phyloP scores from a whole-genome alignment of 2,797 vertebrate genomes.

The Apodemus agrarius region DNA sequence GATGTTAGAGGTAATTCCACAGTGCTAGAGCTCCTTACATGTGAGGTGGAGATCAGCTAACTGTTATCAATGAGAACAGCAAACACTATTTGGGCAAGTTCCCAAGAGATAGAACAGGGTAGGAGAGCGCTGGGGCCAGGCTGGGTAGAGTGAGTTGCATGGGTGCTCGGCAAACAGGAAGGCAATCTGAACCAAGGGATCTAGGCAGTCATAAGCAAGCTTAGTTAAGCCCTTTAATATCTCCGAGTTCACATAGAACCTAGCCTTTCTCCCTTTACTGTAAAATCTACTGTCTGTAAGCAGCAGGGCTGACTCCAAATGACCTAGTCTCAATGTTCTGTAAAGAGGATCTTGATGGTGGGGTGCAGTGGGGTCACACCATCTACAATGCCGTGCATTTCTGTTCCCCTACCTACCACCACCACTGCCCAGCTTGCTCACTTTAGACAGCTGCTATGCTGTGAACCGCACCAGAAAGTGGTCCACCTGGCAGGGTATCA shows the following conservation, averaged over 20 bases:
- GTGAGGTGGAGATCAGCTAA: conserved; percentile 13
- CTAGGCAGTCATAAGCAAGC: conserved; percentile 1
- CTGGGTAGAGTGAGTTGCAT: background rate
- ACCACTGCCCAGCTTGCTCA: background rate
- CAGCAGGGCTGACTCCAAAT: background rate
- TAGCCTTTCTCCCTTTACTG: conserved; percentile 29
- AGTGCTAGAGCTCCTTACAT: background rate
- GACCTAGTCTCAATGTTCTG: background rate
- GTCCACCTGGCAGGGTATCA: background rate
- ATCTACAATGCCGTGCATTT: background rate
- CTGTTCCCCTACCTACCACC: background rate
- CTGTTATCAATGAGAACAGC: conserved; percentile 49
- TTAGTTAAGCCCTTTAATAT: background rate
- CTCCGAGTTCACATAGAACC: background rate
- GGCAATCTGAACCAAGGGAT: background rate
- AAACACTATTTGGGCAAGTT: background rate
- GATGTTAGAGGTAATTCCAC: background rate
- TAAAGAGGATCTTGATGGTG: background rate
- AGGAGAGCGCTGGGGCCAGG: background rate
- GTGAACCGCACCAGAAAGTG: background rate
- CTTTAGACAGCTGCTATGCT: background rate
- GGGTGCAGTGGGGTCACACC: background rate
- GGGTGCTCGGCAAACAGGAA: background rate
- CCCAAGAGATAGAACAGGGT: conserved; percentile 41
- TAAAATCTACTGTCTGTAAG: background rate